A percentile compares a stretch with the other conserved stretches of the same genome.
These are phyloP conservation scores for Drosophila neotestacea DNA, from an alignment of 2,888 invertebrate species.

Conservation along the genomic window DNA sequence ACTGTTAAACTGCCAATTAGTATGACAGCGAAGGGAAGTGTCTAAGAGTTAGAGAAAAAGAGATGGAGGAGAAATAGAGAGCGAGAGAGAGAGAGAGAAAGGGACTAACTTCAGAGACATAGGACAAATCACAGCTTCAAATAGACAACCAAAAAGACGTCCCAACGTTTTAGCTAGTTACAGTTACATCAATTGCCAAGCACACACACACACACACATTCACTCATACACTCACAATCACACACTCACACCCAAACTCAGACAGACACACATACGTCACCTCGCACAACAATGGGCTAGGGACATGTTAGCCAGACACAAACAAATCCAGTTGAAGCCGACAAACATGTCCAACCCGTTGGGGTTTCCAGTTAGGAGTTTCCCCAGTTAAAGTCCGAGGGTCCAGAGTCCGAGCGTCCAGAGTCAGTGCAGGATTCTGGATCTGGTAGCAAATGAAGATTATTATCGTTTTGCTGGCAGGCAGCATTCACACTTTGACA, in stretches of 20 bases:
- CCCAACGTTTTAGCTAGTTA: conserved; percentile 60
- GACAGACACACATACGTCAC: conserved; percentile 28
- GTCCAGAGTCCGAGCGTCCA: conserved; percentile 1
- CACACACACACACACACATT: conserved; percentile 55
- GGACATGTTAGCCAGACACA: conserved; percentile 72
- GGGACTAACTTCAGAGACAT: conserved; percentile 18
- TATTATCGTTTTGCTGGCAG: conserved; percentile 72
- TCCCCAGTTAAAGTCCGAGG: background rate
- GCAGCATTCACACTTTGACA: conserved; percentile 66
- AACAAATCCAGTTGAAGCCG: conserved; percentile 55
- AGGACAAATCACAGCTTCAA: conserved; percentile 75
- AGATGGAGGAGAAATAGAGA: background rate
- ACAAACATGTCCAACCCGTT: conserved; percentile 33
- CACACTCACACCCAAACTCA: conserved; percentile 22
- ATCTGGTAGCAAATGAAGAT: conserved; percentile 62
- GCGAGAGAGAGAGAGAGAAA: background rate
- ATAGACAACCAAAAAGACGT: conserved; percentile 78
- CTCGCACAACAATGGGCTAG: conserved; percentile 67
- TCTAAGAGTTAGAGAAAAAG: background rate
- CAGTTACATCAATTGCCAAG: conserved; percentile 75
- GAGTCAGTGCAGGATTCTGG: conserved; percentile 23
- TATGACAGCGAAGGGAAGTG: conserved; percentile 31
- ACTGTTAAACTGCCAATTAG: conserved; percentile 77
- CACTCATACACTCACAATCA: conserved; percentile 53
- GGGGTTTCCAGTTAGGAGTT: conserved; percentile 19